Base-by-base conservation (phyloP, 1,140 invertebrate species). In the Vanessa tameamea region DNA sequence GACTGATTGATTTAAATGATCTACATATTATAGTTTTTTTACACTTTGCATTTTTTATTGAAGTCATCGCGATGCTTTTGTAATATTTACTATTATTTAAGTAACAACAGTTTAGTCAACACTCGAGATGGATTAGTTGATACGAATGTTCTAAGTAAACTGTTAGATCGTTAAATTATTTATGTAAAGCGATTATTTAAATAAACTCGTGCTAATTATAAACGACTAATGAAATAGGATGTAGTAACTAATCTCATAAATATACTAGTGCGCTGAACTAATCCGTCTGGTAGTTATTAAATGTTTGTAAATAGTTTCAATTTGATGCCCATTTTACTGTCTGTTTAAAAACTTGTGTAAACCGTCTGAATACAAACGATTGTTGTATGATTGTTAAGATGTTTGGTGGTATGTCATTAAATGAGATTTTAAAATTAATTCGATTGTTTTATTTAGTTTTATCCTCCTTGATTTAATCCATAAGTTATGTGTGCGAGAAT, bases 1-100 rank as follows among this genome's bases (percentile, higher is more conserved):
- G 90, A 91, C 89, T 91, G 90, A 90, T 88, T 87, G 85, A 84
- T 90, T 88, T 87, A 83, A 79, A 87, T 83, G 81, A 84, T 82
- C 78, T 87, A 87, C 75, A 75, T 84, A 81, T 80, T 84, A 82
- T 81, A 78, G 74, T 82, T 84, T 86, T 84, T 85, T 87, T 84
- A 86, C 37, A 43, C 75, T 84, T 78, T 87, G 84, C 88, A 88
- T 89, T 89, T 87, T 83, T 83, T 64, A 73, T 14, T 26, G 67
- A 77, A 81, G 80, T 86, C 82, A 86, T 84, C 86, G 81, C 78
- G 81, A 84, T 69, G 69, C 72, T 82, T 81, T 73, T 81, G 61
- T 74, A 64, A 82, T 72, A 61, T 31, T 61, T 16, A 75, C 75
- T 84, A 80, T 81, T 79, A 64, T 55, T 68, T 83, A 84, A 68